These are phyloP conservation scores for Pachliopta kotzebuea DNA, from an alignment of 2,888 invertebrate genomes.

Conservation along the genomic window DNA sequence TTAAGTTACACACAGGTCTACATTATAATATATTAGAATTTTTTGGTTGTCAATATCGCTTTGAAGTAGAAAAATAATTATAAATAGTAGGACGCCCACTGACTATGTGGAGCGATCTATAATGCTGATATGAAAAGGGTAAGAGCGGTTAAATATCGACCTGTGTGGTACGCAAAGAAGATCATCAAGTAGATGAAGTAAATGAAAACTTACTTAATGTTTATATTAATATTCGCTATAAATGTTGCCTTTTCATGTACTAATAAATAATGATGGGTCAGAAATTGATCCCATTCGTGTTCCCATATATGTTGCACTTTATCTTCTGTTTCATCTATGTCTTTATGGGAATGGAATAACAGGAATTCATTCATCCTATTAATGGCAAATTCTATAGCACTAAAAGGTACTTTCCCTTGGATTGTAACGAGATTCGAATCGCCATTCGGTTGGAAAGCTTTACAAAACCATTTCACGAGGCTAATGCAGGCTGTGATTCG, in stretches of 20 bases:
- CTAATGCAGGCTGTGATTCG: constrained; percentile 93
- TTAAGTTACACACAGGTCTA: no score
- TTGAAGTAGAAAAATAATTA: no score
- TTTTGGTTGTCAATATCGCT: no score
- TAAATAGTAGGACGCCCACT: no score
- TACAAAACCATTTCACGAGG: constrained; percentile 88
- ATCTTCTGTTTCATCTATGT: constrained; percentile 88
- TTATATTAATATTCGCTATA: constrained; percentile 58
- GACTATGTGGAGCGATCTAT: no score
- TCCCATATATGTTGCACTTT: constrained; percentile 84
- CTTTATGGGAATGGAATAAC: constrained; percentile 86
- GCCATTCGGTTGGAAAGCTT: constrained; percentile 76
- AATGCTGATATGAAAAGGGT: no score
- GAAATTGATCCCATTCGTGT: constrained; percentile 94
- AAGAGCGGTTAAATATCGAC: no score
- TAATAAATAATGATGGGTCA: constrained; percentile 84
- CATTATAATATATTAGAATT: no score
- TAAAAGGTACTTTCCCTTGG: constrained; percentile 86
- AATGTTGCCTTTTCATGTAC: constrained; percentile 83
- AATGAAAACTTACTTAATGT: constrained; percentile 50
- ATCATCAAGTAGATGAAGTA: no score
- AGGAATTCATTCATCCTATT: constrained; percentile 89
- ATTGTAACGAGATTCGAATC: constrained; percentile 77
- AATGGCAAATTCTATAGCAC: constrained; percentile 90
- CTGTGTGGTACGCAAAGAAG: no score